Base-by-base conservation (phyloP, 2,888 invertebrate genomes). In the Bombylius major region DNA sequence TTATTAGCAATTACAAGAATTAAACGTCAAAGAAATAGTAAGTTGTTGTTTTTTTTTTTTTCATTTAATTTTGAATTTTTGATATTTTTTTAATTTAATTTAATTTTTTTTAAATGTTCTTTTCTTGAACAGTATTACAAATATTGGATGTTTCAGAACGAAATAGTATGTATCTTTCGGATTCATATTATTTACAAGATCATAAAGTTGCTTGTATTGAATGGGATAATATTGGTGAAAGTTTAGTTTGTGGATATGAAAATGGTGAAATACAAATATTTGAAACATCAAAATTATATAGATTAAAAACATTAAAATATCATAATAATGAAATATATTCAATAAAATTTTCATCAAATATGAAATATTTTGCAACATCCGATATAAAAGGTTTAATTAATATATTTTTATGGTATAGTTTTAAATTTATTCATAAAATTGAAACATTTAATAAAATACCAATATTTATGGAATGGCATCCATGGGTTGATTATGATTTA, bases 381-480 rank as follows among this genome's bases (percentile, higher is more conserved):
- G 72, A 73, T 60, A 47, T 60, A 0, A 59, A 63, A 34, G 72
- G 72, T 0, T 63, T 65, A 32, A 65, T 72, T 8, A 64, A 60
- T 11, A 63, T 73, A 33, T 68, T 65, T 56, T 62, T 66, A 51
- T 67, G 67, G 63, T 55, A 51, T 5, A 59, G 60, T 0, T 67
- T 62, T 49, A 61, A 12, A 59, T 66, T 0, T 58, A 66, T n/a
- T 51, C 65, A 4, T 62, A 61, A 0, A 23, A 58, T 71, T 5
- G 58, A 61, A 31, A 64, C 67, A 13, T 64, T 61, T 42, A 60
- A 62, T 5, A 58, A 65, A 51, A 54, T 63, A 13, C 54, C 61
- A 6, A 64, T 66, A 8, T 62, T 67, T 34, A 68, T 75, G 31
- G 73, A 73, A 52, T 76, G 76, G 76, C 76, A 76, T 65, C 76